These are phyloP conservation scores for Venustaconcha ellipsiformis DNA, from an alignment of 1,140 invertebrate species.

Conservation along the genomic window DNA sequence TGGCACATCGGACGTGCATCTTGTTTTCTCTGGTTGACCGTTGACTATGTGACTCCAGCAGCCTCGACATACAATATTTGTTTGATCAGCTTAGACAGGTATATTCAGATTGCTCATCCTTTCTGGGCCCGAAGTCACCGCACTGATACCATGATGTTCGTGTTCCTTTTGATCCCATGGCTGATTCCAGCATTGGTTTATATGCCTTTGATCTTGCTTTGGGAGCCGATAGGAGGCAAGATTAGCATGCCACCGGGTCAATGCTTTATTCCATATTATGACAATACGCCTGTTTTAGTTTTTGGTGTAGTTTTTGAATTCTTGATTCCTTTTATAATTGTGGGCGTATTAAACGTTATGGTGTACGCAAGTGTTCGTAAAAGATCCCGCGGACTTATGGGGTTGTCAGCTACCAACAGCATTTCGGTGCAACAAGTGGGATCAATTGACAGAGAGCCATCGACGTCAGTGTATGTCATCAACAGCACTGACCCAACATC, in stretches of 20 bases:
- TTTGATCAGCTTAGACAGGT: constrained; percentile 40
- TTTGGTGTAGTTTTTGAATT: constrained; percentile 44
- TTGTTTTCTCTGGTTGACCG: constrained; percentile 34
- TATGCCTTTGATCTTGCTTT: constrained; percentile 45
- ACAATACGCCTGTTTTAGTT: constrained; percentile 36
- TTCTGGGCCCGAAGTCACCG: constrained; percentile 28
- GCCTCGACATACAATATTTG: constrained; percentile 35
- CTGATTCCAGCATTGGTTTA: constrained; percentile 37
- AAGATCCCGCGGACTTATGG: constrained; percentile 18
- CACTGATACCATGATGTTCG: constrained; percentile 6
- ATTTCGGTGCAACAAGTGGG: background rate
- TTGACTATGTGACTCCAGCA: constrained; percentile 38
- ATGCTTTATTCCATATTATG: constrained; percentile 46
- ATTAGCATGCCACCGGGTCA: constrained; percentile 32
- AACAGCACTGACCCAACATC: background rate
- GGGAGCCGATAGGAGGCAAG: constrained; percentile 36
- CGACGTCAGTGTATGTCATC: background rate
- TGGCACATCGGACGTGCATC: constrained; percentile 31
- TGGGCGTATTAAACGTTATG: constrained; percentile 38
- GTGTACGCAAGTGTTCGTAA: constrained; percentile 44
- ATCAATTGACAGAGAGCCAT: background rate
- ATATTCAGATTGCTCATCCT: constrained; percentile 31
- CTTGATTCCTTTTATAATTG: constrained; percentile 42
- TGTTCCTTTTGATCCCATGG: constrained; percentile 40
- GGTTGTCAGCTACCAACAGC: background rate